Base-by-base conservation (phyloP, 2,797 vertebrate species). In the Acipenser ruthenus region DNA sequence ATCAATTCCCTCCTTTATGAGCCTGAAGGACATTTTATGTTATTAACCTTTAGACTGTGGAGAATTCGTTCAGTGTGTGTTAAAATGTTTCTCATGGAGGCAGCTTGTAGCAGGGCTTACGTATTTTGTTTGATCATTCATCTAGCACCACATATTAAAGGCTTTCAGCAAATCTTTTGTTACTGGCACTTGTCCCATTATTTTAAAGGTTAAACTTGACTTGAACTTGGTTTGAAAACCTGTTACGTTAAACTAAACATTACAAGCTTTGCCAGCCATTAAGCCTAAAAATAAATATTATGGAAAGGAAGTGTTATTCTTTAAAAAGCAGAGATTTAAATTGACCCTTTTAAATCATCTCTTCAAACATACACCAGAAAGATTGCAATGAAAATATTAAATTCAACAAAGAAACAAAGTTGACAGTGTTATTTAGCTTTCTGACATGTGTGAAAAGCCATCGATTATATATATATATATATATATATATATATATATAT, bases 31-130 rank as follows among this genome's bases (percentile, higher is more conserved):
- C 75, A 76, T 75, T 75, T 73, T 65, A 72, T 71, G 71, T 70
- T 69, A 80, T 80, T 77, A 78, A 74, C 71, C 77, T 76, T 72
- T 67, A 72, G 72, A 72, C 73, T 62, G 50, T 55, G 71, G 69
- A 74, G 75, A 71, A 72, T 65, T 69, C 69, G 67, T 70, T 69
- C 66, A 49, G 66, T 59, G 63, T 63, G 62, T 71, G 74, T 71
- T 73, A 67, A 72, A 76, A 73, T 71, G 70, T 66, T 72, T 74
- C 72, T 76, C 65, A 64, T 72, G 69, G 70, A 50, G 64, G 65
- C 67, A 65, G 64, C 63, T 69, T 60, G 50, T 68, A 65, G 67
- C 62, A 65, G 68, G 51, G 13, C 59, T 64, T 47, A 65, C 74
- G 67, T 65, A 67, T 73, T 72, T 71, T 65, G 68, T 68, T 69